A percentile compares a stretch with the other conserved stretches of the same genome.
Conservation (phyloP, 2,113 vertebrate genomes). For the Myodes glareolus region DNA sequence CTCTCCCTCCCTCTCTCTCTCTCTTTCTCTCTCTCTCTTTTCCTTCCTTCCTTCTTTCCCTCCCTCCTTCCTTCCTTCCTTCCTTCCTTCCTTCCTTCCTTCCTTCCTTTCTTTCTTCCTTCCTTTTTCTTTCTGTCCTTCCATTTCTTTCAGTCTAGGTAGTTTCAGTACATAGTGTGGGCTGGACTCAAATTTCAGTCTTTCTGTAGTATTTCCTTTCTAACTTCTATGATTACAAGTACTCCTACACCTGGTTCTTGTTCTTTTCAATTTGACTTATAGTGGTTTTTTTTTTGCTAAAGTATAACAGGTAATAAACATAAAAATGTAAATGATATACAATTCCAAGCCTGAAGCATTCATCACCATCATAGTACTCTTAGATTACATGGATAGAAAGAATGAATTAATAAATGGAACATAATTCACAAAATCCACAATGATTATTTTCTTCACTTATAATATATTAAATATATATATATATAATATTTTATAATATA, state of each 20-base stretch:
- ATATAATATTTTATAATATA: neutral
- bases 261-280: slow-evolving; percentile 5
- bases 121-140: neutral
- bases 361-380: slow-evolving; percentile 2
- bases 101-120: neutral
- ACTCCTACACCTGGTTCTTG: neutral
- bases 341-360: slow-evolving; percentile 37
- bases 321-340: slow-evolving; percentile 34
- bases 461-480: too few relatives aligned
- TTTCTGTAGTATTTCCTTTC: neutral
- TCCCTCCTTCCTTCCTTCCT: neutral
- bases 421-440: neutral
- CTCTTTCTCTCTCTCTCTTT: too few relatives aligned
- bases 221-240: neutral
- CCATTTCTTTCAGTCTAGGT: neutral
- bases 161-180: too few relatives aligned
- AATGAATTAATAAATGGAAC: neutral
- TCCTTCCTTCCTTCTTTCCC: neutral
- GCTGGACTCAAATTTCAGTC: neutral
- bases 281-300: slow-evolving; percentile 34
- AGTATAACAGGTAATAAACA: neutral
- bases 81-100: neutral
- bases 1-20: too few relatives aligned
- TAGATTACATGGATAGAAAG: neutral
- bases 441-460: slow-evolving; percentile 6